phyloP scores from a whole-genome alignment of 2,888 invertebrate genomes.

The Agapetus fuscipes region DNA sequence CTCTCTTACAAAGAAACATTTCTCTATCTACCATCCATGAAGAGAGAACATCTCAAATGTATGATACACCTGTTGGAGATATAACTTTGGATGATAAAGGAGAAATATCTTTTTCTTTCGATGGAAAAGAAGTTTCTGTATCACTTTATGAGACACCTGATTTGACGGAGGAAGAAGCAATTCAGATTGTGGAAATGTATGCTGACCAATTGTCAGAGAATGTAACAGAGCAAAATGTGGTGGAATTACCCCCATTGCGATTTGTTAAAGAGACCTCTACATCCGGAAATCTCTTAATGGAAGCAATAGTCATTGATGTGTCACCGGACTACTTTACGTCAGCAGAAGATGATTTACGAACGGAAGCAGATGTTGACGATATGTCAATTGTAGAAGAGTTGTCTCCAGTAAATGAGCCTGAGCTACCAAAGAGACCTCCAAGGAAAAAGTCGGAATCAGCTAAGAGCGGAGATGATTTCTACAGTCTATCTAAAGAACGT shows the following conservation, averaged over 20 bases:
- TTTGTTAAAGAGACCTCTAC: conserved; percentile 86
- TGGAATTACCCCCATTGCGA: conserved; percentile 77
- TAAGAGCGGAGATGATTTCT: conserved; percentile 53
- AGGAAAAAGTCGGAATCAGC: conserved; percentile 58
- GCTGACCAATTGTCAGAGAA: conserved; percentile 88
- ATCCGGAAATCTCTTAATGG: conserved; percentile 80
- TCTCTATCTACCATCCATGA: conserved; percentile 86
- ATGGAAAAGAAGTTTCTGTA: conserved; percentile 85
- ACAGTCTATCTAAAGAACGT: conserved; percentile 51
- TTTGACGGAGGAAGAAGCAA: conserved; percentile 82
- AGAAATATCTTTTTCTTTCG: conserved; percentile 84
- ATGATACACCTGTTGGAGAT: conserved; percentile 71
- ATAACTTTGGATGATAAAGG: conserved; percentile 73
- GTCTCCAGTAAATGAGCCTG: conserved; percentile 28
- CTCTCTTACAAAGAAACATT: conserved; percentile 58
- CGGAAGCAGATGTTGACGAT: conserved; percentile 81
- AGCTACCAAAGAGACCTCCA: conserved; percentile 47
- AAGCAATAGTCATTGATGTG: conserved; percentile 85
- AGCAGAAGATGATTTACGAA: conserved; percentile 72
- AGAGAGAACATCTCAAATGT: conserved; percentile 80
- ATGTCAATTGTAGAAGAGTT: conserved; percentile 71
- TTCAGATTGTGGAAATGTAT: conserved; percentile 90
- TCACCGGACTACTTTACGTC: conserved; percentile 73
- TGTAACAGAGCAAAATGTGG: conserved; percentile 72
- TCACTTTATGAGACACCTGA: conserved; percentile 89